Percentiles rank a stretch among this genome's conserved stretches.
Conservation (phyloP, 35 echinoderm and acorn worm species). For the Nesometra sesokonis region DNA sequence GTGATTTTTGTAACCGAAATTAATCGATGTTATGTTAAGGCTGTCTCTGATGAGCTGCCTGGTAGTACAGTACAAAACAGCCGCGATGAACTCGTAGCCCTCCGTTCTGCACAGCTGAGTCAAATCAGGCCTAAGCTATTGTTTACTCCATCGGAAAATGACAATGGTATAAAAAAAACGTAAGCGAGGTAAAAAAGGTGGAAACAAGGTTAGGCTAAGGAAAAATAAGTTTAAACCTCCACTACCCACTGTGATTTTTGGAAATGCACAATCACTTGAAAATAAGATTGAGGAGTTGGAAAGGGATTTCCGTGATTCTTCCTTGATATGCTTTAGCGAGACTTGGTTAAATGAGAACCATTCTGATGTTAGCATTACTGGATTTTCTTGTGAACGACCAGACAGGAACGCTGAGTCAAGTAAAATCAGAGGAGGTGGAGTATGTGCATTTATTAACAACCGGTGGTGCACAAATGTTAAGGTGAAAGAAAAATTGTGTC, state of each 20-base stretch:
- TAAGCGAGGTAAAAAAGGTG: too few relatives aligned
- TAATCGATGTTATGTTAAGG: too few relatives aligned
- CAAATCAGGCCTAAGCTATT: too few relatives aligned
- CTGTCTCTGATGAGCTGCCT: too few relatives aligned
- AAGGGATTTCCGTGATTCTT: conserved; percentile 10
- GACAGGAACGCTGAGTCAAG: conserved; percentile 10
- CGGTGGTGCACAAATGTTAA: conserved; percentile 34
- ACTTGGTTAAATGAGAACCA: conserved; percentile 29
- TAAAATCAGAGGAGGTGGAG: conserved; percentile 25
- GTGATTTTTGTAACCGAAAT: too few relatives aligned
- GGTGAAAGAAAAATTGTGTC: conserved; percentile 22
- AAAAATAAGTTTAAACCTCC: not conserved
- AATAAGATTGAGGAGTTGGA: conserved; percentile 26
- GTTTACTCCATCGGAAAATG: too few relatives aligned
- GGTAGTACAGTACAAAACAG: too few relatives aligned
- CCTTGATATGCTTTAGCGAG: conserved; percentile 36
- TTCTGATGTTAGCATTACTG: not conserved
- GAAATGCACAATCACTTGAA: not conserved
- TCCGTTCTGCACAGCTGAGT: too few relatives aligned
- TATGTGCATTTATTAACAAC: conserved; percentile 33
- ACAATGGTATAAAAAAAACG: too few relatives aligned
- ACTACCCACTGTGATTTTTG: not conserved
- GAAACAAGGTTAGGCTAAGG: not conserved
- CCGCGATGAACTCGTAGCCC: too few relatives aligned
- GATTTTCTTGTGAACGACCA: conserved; percentile 4